Evolutionary conservation across 1,140 invertebrate species (phyloP).

Genomic region (Diorhabda elongata): DNA sequence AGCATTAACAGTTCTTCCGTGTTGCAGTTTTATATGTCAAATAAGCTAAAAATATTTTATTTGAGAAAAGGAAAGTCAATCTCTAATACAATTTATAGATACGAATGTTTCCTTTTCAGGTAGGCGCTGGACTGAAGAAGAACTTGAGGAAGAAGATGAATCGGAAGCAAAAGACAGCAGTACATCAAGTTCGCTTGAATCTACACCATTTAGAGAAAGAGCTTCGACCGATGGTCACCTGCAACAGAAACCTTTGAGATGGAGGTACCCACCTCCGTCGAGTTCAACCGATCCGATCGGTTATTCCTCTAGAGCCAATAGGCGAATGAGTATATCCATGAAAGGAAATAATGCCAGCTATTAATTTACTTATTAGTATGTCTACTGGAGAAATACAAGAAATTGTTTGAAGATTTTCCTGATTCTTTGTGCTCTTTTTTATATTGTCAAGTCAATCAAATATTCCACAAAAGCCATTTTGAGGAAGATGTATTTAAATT

Average conservation of each 20-base stretch:
- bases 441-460: too few species aligned
- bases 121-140: constrained; percentile 48
- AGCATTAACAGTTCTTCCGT: too few species aligned
- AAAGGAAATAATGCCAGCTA: constrained; percentile 55
- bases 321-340: constrained; percentile 56
- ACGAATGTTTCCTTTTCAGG: constrained; percentile 25
- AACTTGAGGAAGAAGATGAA: constrained; percentile 44
- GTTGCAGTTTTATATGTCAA: too few species aligned
- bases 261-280: constrained; percentile 50
- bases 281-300: constrained; percentile 19
- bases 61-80: too few species aligned
- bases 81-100: too few species aligned
- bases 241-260: constrained; percentile 49
- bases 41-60: too few species aligned
- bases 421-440: too few species aligned
- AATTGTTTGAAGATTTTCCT: too few species aligned
- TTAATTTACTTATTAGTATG: constrained; percentile 29
- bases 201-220: constrained; percentile 55
- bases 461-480: too few species aligned
- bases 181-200: constrained; percentile 31
- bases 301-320: constrained; percentile 44
- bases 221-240: constrained; percentile 61
- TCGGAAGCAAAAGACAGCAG: constrained; percentile 38
- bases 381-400: too few species aligned
- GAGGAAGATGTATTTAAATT: too few species aligned